Evolutionary conservation across 2,113 vertebrate species (phyloP).

Genomic region (Amblyopsis rosae): DNA sequence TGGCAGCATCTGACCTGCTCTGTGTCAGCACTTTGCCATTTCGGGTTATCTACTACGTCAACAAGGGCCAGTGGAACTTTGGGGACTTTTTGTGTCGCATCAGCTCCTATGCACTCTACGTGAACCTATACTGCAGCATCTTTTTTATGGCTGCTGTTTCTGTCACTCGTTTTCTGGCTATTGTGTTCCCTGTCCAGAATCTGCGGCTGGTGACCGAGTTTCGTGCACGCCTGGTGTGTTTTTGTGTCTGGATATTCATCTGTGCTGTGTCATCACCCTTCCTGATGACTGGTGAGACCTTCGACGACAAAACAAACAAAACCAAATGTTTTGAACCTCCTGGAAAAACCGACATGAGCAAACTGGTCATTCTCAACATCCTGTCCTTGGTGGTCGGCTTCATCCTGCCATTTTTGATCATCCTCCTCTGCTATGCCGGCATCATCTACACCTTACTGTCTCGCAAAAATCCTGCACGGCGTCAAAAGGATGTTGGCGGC

Average conservation of each 20-base stretch:
- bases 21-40: slow-evolving; percentile 90
- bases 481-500: slow-evolving; percentile 71
- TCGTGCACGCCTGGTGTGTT: slow-evolving; percentile 80
- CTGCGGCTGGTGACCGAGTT: slow-evolving; percentile 79
- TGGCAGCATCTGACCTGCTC: slow-evolving; percentile 89
- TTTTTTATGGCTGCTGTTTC: slow-evolving; percentile 98
- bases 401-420: slow-evolving; percentile 84
- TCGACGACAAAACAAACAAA: slow-evolving; percentile 72
- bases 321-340: slow-evolving; percentile 95
- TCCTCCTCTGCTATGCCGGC: slow-evolving; percentile 88
- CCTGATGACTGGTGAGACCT: slow-evolving; percentile 71
- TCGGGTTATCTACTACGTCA: slow-evolving; percentile 87
- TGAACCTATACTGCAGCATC: slow-evolving; percentile 96
- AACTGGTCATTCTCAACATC: slow-evolving; percentile 79
- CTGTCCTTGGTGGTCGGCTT: slow-evolving; percentile 86
- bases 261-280: slow-evolving; percentile 84
- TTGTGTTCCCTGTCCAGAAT: slow-evolving; percentile 90
- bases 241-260: slow-evolving; percentile 87
- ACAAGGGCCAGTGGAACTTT: slow-evolving; percentile 85
- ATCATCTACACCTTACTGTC: slow-evolving; percentile 84
- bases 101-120: slow-evolving; percentile 88
- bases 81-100: slow-evolving; percentile 88
- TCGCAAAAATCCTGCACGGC: slow-evolving; percentile 67
- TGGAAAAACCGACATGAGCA: not conserved
- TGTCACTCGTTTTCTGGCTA: slow-evolving; percentile 91